phyloP scores from a whole-genome alignment of 1,140 invertebrate genomes.

The Holotrichia oblita region DNA sequence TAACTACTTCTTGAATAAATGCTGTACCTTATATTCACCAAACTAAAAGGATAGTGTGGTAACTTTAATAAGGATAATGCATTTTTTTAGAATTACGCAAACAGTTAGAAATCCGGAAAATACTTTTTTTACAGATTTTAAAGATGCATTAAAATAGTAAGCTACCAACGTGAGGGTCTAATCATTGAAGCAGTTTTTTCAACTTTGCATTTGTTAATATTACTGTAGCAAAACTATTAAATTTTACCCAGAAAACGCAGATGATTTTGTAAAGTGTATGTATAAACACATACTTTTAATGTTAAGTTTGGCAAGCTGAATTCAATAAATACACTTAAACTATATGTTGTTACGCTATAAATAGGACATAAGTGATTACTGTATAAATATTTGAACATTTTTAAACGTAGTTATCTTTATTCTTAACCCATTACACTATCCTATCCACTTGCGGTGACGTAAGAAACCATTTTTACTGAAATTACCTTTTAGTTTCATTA shows the following conservation, averaged over 20 bases:
- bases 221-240: neutral
- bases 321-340: conserved; percentile 20
- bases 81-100: too few relatives aligned
- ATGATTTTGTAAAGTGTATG: neutral
- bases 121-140: too few relatives aligned
- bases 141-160: too few relatives aligned
- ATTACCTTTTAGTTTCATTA: neutral
- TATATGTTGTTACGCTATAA: neutral
- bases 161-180: too few relatives aligned
- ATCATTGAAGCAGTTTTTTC: too few relatives aligned
- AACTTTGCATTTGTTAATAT: neutral
- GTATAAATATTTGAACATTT: conserved; percentile 21
- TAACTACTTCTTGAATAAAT: too few relatives aligned
- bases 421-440: neutral
- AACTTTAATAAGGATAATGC: too few relatives aligned
- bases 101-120: too few relatives aligned
- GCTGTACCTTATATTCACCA: too few relatives aligned
- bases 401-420: conserved; percentile 9
- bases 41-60: too few relatives aligned
- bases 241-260: neutral
- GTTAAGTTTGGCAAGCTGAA: conserved; percentile 27
- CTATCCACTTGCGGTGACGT: neutral
- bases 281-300: conserved; percentile 29
- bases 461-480: neutral
- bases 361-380: conserved; percentile 17